Conservation (phyloP, 2,797 vertebrate species). For the Enteromius argenteus region DNA sequence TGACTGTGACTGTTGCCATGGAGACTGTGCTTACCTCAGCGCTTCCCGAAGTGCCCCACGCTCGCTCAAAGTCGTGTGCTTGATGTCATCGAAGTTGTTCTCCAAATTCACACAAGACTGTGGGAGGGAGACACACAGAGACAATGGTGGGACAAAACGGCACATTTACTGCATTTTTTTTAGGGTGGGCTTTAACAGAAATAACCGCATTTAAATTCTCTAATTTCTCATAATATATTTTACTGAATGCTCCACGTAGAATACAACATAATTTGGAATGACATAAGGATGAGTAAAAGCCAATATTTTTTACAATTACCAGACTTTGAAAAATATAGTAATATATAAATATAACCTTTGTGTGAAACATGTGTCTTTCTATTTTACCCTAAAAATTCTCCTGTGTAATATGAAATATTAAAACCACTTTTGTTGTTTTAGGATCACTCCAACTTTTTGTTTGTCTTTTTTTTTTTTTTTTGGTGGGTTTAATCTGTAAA, state of each 20-base stretch:
- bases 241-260: not conserved
- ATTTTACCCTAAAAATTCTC: not conserved
- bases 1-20: conserved; percentile 87
- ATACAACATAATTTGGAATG: not conserved
- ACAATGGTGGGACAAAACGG: not conserved
- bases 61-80: conserved; percentile 59
- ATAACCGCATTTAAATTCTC: not conserved
- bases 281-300: not conserved
- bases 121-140: conserved; percentile 24
- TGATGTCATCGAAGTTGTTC: conserved; percentile 66
- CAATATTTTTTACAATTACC: not conserved
- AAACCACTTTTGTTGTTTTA: not conserved
- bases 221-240: not conserved
- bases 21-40: conserved; percentile 78
- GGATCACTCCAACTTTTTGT: not conserved
- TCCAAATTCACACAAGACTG: conserved; percentile 53
- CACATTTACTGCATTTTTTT: not conserved
- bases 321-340: not conserved
- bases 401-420: not conserved
- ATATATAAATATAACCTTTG: not conserved
- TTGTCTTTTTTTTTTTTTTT: not conserved
- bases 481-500: not conserved
- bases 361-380: not conserved
- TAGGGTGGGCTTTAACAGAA: not conserved
- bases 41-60: conserved; percentile 56